These are phyloP conservation scores for Microchrysa polita DNA, from an alignment of 2,888 invertebrate species.

Conservation along the genomic window DNA sequence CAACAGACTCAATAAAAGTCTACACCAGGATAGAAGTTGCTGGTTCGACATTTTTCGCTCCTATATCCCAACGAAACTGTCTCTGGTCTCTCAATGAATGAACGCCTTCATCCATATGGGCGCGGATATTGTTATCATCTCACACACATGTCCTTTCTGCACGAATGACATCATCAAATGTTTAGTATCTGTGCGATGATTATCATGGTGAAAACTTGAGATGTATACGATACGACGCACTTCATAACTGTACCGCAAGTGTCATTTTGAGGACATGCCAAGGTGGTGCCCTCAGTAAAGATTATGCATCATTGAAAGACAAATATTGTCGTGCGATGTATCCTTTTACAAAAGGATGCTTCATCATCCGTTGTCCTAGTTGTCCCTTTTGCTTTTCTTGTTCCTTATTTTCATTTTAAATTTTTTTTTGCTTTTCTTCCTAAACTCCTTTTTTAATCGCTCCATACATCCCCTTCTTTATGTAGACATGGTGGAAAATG, in stretches of 20 bases:
- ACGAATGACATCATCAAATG: slow-evolving; percentile 2
- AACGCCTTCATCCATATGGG: not conserved
- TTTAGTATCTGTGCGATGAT: not conserved
- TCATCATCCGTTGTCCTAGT: not conserved
- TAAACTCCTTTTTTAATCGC: not conserved
- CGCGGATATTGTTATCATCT: slow-evolving; percentile 8
- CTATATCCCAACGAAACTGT: slow-evolving; percentile 1
- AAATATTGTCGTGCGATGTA: not conserved
- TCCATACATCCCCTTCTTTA: no score
- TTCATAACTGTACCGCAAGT: not conserved
- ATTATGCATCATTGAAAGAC: slow-evolving; percentile 1
- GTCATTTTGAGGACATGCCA: not conserved
- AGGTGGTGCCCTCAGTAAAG: not conserved
- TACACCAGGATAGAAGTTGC: not conserved
- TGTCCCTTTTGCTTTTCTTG: not conserved
- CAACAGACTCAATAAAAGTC: slow-evolving; percentile 5
- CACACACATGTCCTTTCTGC: slow-evolving; percentile 6
- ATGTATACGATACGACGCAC: not conserved
- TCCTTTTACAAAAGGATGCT: not conserved
- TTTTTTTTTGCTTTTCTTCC: not conserved
- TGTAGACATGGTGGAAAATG: not conserved
- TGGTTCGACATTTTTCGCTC: not conserved
- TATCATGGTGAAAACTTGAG: not conserved
- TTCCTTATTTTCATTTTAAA: not conserved
- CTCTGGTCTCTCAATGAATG: not conserved